phyloP scores from a whole-genome alignment of 2,797 vertebrate genomes.

The Podarcis siculus region DNA sequence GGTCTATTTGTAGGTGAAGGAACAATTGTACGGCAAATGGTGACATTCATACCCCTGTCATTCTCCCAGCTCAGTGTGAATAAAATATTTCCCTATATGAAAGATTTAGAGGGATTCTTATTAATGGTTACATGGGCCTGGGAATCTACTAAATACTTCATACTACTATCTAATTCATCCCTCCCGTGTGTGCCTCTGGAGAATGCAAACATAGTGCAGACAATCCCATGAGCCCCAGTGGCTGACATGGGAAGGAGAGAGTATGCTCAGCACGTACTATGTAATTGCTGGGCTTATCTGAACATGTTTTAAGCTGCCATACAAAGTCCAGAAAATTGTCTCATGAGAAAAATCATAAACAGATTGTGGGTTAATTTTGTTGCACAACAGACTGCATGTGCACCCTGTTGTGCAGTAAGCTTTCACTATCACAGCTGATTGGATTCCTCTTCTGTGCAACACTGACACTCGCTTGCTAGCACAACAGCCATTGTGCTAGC shows the following conservation, averaged over 20 bases:
- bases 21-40: background rate
- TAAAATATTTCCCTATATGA: slow-evolving; percentile 35
- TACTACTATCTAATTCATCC: background rate
- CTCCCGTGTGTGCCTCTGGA: slow-evolving; percentile 27
- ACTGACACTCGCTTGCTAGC: too few species aligned
- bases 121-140: slow-evolving; percentile 6
- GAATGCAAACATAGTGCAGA: background rate
- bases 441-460: too few species aligned
- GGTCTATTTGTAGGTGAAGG: background rate
- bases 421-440: too few species aligned
- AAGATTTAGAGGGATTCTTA: slow-evolving; percentile 23
- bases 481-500: too few species aligned
- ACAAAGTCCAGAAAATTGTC: background rate
- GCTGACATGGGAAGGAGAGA: background rate
- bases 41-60: slow-evolving; percentile 8
- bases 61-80: slow-evolving; percentile 18
- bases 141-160: slow-evolving; percentile 38
- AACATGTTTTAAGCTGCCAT: background rate
- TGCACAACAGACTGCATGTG: too few species aligned
- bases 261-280: too few species aligned
- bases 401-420: too few species aligned
- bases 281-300: background rate
- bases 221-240: background rate
- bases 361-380: too few species aligned
- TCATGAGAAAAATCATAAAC: too few species aligned